These are phyloP conservation scores for Pseudois nayaur DNA, from an alignment of 2,113 vertebrate genomes.

Conservation along the genomic window DNA sequence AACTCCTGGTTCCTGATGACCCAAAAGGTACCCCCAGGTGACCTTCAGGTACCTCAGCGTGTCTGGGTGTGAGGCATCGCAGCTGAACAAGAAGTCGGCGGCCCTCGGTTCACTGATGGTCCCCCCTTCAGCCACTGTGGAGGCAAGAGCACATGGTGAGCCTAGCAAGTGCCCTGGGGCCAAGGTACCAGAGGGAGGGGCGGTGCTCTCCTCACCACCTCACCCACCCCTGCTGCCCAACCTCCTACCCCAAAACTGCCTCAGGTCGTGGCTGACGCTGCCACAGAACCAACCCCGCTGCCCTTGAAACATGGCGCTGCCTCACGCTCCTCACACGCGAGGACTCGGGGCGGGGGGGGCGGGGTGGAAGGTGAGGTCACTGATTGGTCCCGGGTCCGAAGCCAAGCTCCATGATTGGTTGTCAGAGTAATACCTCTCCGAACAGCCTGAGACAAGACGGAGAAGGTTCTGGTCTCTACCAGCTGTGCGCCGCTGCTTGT, in stretches of 20 bases:
- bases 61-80: conserved; percentile 78
- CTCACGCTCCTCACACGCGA: rapidly evolving
- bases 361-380: not conserved
- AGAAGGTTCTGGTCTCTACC: rapidly evolving
- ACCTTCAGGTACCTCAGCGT: conserved; percentile 77
- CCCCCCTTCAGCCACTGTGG: conserved; percentile 77
- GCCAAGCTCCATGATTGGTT: conserved; percentile 46
- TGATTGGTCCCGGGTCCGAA: conserved; percentile 36
- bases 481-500: rapidly evolving
- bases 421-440: conserved; percentile 29
- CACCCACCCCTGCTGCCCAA: not conserved
- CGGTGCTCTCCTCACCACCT: not conserved
- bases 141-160: not conserved
- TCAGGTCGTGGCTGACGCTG: conserved; percentile 73
- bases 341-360: rapidly evolving
- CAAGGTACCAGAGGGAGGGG: not conserved
- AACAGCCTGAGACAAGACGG: rapidly evolving
- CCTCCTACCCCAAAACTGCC: conserved; percentile 80
- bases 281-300: conserved; percentile 79
- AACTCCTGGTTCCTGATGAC: not conserved
- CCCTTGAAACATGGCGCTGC: conserved; percentile 74
- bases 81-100: conserved; percentile 82
- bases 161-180: too few relatives aligned
- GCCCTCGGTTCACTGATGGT: not conserved
- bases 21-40: not conserved